Conservation (phyloP, 2,888 invertebrate species). For the Colletes collaris region DNA sequence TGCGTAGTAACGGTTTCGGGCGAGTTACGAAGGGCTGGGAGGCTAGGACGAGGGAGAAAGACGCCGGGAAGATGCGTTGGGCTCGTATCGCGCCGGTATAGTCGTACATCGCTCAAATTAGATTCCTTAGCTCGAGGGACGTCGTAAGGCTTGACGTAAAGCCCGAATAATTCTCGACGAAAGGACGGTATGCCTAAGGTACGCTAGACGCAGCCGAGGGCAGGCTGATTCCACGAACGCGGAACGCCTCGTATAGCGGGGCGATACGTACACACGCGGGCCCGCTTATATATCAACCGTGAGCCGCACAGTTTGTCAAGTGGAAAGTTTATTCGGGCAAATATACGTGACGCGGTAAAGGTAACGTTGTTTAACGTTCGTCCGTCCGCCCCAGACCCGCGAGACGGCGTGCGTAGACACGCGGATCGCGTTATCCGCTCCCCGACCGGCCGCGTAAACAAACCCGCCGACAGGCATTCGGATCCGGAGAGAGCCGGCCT, state of each 20-base stretch:
- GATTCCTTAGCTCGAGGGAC: conserved; percentile 73
- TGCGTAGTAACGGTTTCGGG: too few relatives aligned
- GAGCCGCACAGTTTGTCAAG: conserved; percentile 62
- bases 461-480: neutral
- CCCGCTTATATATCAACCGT: conserved; percentile 47
- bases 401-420: conserved; percentile 11
- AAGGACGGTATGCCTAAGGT: conserved; percentile 64
- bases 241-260: conserved; percentile 60
- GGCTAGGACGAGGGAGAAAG: conserved; percentile 5
- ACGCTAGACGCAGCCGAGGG: conserved; percentile 33
- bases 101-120: conserved; percentile 78
- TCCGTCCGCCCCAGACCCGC: conserved; percentile 3
- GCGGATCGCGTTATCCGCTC: conserved; percentile 5
- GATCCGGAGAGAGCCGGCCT: neutral
- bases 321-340: conserved; percentile 61
- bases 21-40: neutral
- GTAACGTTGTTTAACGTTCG: conserved; percentile 53
- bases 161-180: conserved; percentile 77
- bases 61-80: conserved; percentile 29
- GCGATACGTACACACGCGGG: conserved; percentile 9
- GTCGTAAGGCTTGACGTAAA: conserved; percentile 77
- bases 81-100: conserved; percentile 40
- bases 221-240: conserved; percentile 39
- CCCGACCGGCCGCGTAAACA: conserved; percentile 3
- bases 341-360: conserved; percentile 56